Evolutionary conservation across 2,113 vertebrate genomes (phyloP).

Genomic region (Spea bombifrons): DNA sequence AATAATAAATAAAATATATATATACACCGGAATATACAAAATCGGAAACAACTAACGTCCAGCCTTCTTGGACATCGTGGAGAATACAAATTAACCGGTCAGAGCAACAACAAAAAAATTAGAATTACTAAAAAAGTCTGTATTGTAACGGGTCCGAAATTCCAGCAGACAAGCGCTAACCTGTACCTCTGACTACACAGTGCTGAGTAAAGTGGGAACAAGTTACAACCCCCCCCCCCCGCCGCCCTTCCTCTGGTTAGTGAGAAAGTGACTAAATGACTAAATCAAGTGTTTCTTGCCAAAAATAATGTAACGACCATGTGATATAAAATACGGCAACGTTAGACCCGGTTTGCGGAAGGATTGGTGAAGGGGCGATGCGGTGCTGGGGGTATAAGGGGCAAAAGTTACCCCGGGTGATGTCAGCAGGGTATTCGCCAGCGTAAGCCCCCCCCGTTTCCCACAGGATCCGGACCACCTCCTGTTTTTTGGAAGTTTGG

Average conservation of each 20-base stretch:
- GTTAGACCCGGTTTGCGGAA: neutral
- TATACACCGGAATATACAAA: too few relatives aligned
- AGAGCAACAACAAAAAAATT: too few relatives aligned
- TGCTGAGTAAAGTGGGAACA: neutral
- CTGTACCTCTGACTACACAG: neutral
- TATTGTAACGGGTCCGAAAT: conserved; percentile 10
- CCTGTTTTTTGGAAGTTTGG: neutral
- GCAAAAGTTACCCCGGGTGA: too few relatives aligned
- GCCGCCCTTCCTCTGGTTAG: neutral
- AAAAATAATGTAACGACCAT: neutral
- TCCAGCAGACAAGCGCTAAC: conserved; percentile 27
- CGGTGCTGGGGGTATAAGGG: too few relatives aligned
- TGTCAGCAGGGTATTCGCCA: too few relatives aligned
- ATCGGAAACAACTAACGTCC: too few relatives aligned
- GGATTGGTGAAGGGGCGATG: too few relatives aligned
- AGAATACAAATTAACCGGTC: too few relatives aligned
- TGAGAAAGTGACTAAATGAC: too few relatives aligned
- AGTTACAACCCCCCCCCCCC: neutral
- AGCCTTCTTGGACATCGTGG: too few relatives aligned
- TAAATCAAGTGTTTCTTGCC: neutral
- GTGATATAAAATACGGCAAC: neutral
- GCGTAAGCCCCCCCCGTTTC: neutral
- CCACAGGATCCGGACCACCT: neutral
- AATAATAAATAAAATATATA: too few relatives aligned
- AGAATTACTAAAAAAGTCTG: neutral